A percentile compares a stretch with the other conserved stretches of the same genome.
Evolutionary conservation across 2,113 vertebrate species (phyloP).

Genomic region (Ciconia stormi): DNA sequence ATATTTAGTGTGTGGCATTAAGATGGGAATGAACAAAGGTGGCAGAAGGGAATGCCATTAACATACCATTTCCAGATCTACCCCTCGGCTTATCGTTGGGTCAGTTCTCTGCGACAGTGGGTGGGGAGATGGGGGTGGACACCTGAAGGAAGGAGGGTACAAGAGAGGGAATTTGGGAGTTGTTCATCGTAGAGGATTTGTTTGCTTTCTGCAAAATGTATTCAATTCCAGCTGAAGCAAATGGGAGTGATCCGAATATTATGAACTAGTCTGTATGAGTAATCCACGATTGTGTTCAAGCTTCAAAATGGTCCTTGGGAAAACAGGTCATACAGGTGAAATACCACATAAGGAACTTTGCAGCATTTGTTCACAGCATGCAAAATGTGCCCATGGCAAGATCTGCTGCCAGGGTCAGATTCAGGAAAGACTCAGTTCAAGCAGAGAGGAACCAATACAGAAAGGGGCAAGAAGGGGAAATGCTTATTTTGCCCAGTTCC

Average conservation of each 20-base stretch:
- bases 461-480: not conserved
- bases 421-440: not conserved
- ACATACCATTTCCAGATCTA: not conserved
- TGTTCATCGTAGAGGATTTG: not conserved
- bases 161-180: not conserved
- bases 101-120: not conserved
- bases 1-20: not conserved
- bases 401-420: not conserved
- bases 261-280: not conserved
- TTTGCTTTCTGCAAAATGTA: not conserved
- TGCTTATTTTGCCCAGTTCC: not conserved
- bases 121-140: not conserved
- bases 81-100: not conserved
- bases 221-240: not conserved
- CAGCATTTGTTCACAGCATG: not conserved
- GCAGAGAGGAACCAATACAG: not conserved
- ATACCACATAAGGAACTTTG: not conserved
- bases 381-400: not conserved
- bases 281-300: not conserved
- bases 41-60: constrained; percentile 7
- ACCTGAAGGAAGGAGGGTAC: not conserved
- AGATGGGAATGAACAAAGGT: not conserved
- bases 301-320: not conserved
- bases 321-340: not conserved
- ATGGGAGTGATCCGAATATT: not conserved